These are phyloP conservation scores for Crax fasciolata DNA, from an alignment of 2,797 vertebrate genomes.

Conservation along the genomic window DNA sequence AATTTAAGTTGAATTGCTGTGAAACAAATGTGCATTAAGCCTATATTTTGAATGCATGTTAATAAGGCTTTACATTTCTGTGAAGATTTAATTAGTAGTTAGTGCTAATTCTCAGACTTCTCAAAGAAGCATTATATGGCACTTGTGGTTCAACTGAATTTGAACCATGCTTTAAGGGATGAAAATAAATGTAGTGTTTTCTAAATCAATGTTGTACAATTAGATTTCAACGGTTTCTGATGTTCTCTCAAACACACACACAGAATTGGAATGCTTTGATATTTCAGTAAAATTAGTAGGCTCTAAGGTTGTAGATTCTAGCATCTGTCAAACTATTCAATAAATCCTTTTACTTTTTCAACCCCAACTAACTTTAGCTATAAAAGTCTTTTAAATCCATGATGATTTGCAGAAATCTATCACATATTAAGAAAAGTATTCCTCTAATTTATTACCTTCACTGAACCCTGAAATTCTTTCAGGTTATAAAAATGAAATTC, in stretches of 20 bases:
- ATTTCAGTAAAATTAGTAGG: background rate
- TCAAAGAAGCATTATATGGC: background rate
- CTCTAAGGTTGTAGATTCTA: background rate
- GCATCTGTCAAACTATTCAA: background rate
- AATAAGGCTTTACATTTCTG: background rate
- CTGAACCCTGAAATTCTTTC: background rate
- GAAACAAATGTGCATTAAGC: background rate
- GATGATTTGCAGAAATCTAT: background rate
- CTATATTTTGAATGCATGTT: background rate
- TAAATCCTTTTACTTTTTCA: background rate
- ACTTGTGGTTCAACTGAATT: background rate
- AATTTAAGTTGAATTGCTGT: background rate
- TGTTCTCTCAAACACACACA: background rate
- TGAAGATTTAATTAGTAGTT: background rate
- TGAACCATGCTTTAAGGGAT: background rate
- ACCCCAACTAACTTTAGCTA: background rate
- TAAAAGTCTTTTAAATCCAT: background rate
- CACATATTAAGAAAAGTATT: background rate
- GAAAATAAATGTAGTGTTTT: background rate
- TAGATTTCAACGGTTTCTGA: background rate
- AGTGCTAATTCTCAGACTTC: background rate
- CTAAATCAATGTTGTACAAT: fast-evolving
- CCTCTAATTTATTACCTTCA: background rate
- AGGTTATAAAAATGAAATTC: background rate
- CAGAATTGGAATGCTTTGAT: background rate